Base-by-base conservation (phyloP, 2,888 invertebrate species). In the Alsophila aescularia region DNA sequence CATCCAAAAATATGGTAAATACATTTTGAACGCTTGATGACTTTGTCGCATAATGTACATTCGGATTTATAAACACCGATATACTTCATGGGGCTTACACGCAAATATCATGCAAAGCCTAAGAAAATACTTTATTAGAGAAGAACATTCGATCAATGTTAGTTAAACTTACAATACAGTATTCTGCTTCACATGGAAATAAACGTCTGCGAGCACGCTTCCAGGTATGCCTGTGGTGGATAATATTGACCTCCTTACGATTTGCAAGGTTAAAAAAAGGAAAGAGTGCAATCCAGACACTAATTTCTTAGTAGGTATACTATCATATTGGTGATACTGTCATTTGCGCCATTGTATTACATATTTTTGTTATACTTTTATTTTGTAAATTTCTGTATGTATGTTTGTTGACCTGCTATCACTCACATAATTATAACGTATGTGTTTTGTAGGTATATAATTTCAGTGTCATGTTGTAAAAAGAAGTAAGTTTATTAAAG, bases 211-310 rank as follows among this genome's bases (percentile, higher is more conserved):
- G 29, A 43, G 55, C 55, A 31, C 50, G 50, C 36, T 41, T 50
- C 50, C 55, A 56, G 42, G 27, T 42, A 8, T 34, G 51, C 42
- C 56, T 56, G 51, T 51, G 42, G 42, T 47, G 32, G 31, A 52
- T 42, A 52, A 51, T 9, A 51, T 41, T 41, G 10, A 8, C 21
- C 13, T 42, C 36, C 49, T 49, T 49, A 51, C 42, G 53, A 18
- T 35, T 47, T 32, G 50, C 24, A 35, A 45, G 29, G 45, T n/a
- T 14, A 24, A 42, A 3, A 32, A 5, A 5, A 13, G 1, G 6
- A 13, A n/a, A 5, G 13, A 32, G 2, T 29, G 10, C 15, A n/a
- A n/a, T n/a, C n/a, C n/a, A n/a, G 15, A 35, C 5, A 0, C 35
- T 2, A 15, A 9, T 1, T 2, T 10, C 0, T 10, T 16, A 18